Percentiles rank a stretch among this genome's conserved stretches.
phyloP scores from a whole-genome alignment of 1,140 invertebrate species.

The Cydia splendana region DNA sequence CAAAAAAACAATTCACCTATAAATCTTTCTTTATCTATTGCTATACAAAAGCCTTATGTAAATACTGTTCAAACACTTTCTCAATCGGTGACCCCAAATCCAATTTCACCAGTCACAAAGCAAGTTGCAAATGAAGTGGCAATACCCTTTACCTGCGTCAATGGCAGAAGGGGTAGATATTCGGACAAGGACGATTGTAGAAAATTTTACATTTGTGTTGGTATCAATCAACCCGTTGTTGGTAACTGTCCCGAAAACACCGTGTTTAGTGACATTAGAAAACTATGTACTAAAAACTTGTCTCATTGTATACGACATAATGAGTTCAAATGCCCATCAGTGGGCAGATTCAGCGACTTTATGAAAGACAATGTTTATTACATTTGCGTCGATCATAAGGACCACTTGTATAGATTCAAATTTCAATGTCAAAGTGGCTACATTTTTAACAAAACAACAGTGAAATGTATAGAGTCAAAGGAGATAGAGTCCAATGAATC shows the following conservation, averaged over 20 bases:
- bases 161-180: slow-evolving; percentile 56
- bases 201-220: slow-evolving; percentile 69
- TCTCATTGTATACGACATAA: slow-evolving; percentile 68
- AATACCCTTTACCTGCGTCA: slow-evolving; percentile 39
- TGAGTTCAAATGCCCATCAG: slow-evolving; percentile 58
- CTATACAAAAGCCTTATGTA: neutral
- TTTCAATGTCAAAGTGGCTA: slow-evolving; percentile 65
- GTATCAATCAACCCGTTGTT: slow-evolving; percentile 48
- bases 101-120: neutral
- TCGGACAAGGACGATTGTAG: slow-evolving; percentile 60
- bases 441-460: slow-evolving; percentile 51
- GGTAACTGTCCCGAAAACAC: slow-evolving; percentile 61
- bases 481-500: slow-evolving; percentile 36
- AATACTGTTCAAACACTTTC: neutral
- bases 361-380: slow-evolving; percentile 61
- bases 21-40: neutral
- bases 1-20: neutral
- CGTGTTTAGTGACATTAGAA: slow-evolving; percentile 67
- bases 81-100: neutral
- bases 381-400: slow-evolving; percentile 58
- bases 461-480: slow-evolving; percentile 46
- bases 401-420: slow-evolving; percentile 57
- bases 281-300: slow-evolving; percentile 69
- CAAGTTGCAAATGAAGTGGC: neutral
- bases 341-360: slow-evolving; percentile 61